Conservation (phyloP, 2,113 vertebrate species). For the Anolis carolinensis region DNA sequence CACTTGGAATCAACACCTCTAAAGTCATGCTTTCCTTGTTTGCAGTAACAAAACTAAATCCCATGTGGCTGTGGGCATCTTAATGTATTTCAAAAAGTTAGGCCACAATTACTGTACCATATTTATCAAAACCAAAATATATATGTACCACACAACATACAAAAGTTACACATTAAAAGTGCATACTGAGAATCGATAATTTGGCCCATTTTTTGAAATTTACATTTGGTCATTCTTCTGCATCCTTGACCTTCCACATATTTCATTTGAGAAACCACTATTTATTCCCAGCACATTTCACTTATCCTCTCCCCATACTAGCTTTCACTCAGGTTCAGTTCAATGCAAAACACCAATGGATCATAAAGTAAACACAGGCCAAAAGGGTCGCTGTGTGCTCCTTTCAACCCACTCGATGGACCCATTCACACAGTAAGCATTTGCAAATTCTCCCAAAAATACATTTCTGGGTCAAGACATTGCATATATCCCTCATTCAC, state of each 20-base stretch:
- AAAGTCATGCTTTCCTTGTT: slow-evolving; percentile 69
- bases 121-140: slow-evolving; percentile 80
- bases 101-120: slow-evolving; percentile 79
- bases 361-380: slow-evolving; percentile 67
- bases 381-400: slow-evolving; percentile 70
- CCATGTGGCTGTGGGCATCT: slow-evolving; percentile 73
- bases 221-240: slow-evolving; percentile 79
- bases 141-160: slow-evolving; percentile 82
- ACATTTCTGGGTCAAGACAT: slow-evolving; percentile 77
- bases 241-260: slow-evolving; percentile 64
- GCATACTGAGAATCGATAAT: slow-evolving; percentile 79
- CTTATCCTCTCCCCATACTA: slow-evolving; percentile 60
- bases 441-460: slow-evolving; percentile 75
- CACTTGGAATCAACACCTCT: slow-evolving; percentile 65
- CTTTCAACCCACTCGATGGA: slow-evolving; percentile 57
- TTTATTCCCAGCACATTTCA: slow-evolving; percentile 36
- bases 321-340: slow-evolving; percentile 68
- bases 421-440: slow-evolving; percentile 71
- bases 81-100: slow-evolving; percentile 77
- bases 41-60: slow-evolving; percentile 75
- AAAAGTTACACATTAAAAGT: slow-evolving; percentile 84
- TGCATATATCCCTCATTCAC: slow-evolving; percentile 78
- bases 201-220: slow-evolving; percentile 81
- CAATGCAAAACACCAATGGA: slow-evolving; percentile 76
- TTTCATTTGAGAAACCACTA: slow-evolving; percentile 42